Evolutionary conservation across 2,888 invertebrate genomes (phyloP), one percentile per base, ranked within the genome.

Genomic region (Embidobia sp.): DNA sequence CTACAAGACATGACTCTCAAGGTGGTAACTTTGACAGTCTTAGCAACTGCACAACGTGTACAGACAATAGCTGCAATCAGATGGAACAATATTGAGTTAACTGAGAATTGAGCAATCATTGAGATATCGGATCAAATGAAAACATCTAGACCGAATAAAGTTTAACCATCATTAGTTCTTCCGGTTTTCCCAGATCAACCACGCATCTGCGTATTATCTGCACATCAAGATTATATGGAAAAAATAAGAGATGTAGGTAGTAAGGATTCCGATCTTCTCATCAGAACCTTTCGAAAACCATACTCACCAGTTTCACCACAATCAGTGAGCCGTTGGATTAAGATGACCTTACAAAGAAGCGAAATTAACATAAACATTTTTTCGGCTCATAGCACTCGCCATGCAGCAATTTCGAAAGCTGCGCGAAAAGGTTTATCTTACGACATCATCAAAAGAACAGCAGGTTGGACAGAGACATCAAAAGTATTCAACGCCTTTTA

Each of bases 71-170:
- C 40, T 2, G 18, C 16, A 16, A 35, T 40, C n/a, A 40, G 10
- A 8, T 40, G 8, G 6, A 40, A 18, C n/a, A 35, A 35, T 13
- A 35, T 40, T 40, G 40, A 8, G 1, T 40, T 18, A 16, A 1
- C 18, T 16, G 4, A 18, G 5, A 15, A 48, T 8, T 18, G 18
- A 8, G 31, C 18, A 16, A 7, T 31, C 3, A 49, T 49, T 18
- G 8, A n/a, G n/a, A 49, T 31, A n/a, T 1, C 49, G 10, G 29
- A 49, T 10, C 27, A 1, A 4, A 46, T 46, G n/a, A 49, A 49
- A 10, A 31, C 49, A 10, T 49, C 31, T n/a, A 10, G 49, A n/a
- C 31, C 18, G 1, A 49, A 49, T 10, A 16, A 8, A 29, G n/a
- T 7, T 0, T 16, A 49, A 31, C 29, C 29, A 2, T 16, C 5